Conservation (phyloP, 2,113 vertebrate genomes). For the Triplophysa dalaica region DNA sequence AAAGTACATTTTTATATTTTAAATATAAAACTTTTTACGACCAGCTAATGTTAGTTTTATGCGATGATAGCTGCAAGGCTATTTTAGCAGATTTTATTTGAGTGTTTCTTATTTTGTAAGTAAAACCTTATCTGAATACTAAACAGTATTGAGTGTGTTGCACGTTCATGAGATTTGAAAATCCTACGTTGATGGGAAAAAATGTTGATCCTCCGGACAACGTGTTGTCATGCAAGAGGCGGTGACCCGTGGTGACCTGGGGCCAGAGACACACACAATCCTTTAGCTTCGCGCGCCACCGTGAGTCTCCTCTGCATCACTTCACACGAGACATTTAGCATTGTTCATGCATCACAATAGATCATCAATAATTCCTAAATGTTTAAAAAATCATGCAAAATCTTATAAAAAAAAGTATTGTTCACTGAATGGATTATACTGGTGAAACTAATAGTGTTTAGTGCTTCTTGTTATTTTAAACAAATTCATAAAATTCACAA, state of each 20-base stretch:
- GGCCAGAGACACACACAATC: constrained; percentile 62
- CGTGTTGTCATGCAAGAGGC: constrained; percentile 69
- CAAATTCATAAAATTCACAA: no score
- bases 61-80: background rate
- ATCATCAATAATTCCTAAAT: background rate
- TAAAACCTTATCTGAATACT: background rate
- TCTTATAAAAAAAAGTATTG: background rate
- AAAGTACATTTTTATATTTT: no score
- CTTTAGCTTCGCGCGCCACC: constrained; percentile 72
- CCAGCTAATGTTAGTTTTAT: no score
- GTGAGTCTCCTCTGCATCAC: constrained; percentile 66
- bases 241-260: constrained; percentile 73
- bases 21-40: no score
- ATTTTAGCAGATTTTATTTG: no score
- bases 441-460: background rate
- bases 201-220: constrained; percentile 31
- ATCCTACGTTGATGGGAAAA: constrained; percentile 41
- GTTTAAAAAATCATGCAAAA: background rate
- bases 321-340: constrained; percentile 65
- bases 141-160: background rate
- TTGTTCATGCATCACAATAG: constrained; percentile 19
- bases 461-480: background rate
- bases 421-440: background rate
- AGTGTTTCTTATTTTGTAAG: no score
- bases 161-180: constrained; percentile 17